These are phyloP conservation scores for Aleiodes leptofemur DNA, from an alignment of 2,888 invertebrate genomes.

Conservation along the genomic window DNA sequence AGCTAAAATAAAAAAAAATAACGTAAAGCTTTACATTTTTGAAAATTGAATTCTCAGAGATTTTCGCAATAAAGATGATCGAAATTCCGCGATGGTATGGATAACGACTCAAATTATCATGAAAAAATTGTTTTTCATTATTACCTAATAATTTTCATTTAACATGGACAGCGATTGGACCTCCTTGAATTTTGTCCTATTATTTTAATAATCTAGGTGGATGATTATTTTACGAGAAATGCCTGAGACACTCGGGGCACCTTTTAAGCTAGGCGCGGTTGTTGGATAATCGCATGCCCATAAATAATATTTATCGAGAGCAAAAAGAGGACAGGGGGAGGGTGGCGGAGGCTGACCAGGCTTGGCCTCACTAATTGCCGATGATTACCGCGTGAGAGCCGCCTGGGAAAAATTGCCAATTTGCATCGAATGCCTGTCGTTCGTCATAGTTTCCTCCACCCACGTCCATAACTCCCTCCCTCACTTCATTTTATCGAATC, in stretches of 20 bases:
- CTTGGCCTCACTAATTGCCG: conserved; percentile 68
- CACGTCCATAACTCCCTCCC: not conserved
- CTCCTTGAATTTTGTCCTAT: no score
- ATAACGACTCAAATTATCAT: no score
- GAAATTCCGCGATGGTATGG: no score
- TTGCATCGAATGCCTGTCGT: conserved; percentile 63
- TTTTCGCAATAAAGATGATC: no score
- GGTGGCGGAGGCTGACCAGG: conserved; percentile 14
- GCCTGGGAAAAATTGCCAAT: conserved; percentile 69
- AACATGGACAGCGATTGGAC: no score
- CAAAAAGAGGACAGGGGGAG: conserved; percentile 6
- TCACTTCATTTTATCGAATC: conserved; percentile 48
- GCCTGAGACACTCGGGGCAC: conserved; percentile 49
- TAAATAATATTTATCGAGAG: conserved; percentile 71
- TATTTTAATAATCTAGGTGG: conserved; percentile 39
- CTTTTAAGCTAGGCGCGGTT: conserved; percentile 66
- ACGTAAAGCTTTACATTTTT: no score
- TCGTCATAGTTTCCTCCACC: conserved; percentile 50
- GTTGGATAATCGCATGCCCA: conserved; percentile 65
- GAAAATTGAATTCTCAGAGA: no score
- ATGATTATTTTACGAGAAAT: conserved; percentile 48
- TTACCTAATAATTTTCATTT: no score
- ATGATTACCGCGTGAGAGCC: conserved; percentile 65
- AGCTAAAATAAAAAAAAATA: no score
- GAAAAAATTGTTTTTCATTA: no score